phyloP scores from a whole-genome alignment of 1,140 invertebrate genomes.

The Condylostylus longicornis region DNA sequence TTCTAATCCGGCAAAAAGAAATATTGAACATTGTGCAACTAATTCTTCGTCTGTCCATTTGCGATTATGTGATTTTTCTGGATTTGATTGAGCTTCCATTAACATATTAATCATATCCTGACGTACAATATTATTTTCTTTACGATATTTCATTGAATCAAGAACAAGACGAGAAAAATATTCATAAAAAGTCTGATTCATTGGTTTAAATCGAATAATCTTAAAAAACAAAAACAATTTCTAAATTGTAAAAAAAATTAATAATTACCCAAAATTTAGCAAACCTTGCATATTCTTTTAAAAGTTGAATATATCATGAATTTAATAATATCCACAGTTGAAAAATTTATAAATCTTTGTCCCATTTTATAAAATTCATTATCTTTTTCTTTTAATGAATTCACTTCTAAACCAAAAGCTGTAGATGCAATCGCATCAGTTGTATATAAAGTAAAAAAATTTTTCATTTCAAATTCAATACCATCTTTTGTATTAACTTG shows the following conservation, averaged over 20 bases:
- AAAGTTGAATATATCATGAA: not conserved
- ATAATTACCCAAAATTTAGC: not conserved
- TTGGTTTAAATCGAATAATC: conserved; percentile 13
- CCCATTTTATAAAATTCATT: conserved; percentile 36
- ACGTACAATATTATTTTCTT: conserved; percentile 27
- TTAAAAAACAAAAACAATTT: conserved; percentile 1
- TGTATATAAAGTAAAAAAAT: conserved; percentile 22
- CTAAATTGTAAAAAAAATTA: not conserved
- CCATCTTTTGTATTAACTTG: not conserved
- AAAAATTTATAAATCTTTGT: conserved; percentile 26
- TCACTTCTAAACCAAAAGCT: conserved; percentile 41
- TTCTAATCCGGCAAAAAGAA: conserved; percentile 44
- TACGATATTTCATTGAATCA: conserved; percentile 27
- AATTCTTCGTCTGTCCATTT: conserved; percentile 38
- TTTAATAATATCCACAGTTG: not conserved
- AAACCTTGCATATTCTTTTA: not conserved
- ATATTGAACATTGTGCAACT: conserved; percentile 33
- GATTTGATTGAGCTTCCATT: conserved; percentile 23
- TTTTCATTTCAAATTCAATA: conserved; percentile 13
- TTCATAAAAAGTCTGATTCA: conserved; percentile 10
- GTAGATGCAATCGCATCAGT: conserved; percentile 43
- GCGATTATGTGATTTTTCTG: conserved; percentile 15
- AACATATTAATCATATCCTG: conserved; percentile 35
- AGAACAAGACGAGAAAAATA: conserved; percentile 26
- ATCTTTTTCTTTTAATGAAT: conserved; percentile 32